Base-by-base conservation (phyloP, 2,888 invertebrate species). In the Oscheius sp. region DNA sequence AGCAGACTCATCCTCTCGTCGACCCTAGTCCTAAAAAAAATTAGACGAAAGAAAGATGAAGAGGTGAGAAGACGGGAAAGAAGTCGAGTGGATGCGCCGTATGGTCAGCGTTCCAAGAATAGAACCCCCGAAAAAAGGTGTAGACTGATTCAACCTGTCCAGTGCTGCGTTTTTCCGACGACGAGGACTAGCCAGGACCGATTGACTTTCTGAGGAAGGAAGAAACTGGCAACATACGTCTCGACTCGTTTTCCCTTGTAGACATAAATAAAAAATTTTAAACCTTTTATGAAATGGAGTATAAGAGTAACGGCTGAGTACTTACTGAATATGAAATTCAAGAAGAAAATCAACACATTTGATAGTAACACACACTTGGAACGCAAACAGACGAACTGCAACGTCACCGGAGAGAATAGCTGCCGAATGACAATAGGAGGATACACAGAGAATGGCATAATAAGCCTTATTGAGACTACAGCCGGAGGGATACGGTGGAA, bases 1-100 rank as follows among this genome's bases (percentile, higher is more conserved):
- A 80, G 70, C 76, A 80, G 78, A 22, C 51, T 67, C 49, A 38
- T 62, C 50, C 17, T 41, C 41, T n/a, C 44, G 41, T 24, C 14
- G n/a, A 20, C 33, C 22, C 8, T 8, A 41, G 17, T 20, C 30
- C 17, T 2, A 14, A 24, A 50, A 59, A 38, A 59, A 49, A 38
- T 61, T 20, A 50, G 24, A 50, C 14, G 41, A 61, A 41, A 24
- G 20, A 36, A 20, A 54, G 32, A 32, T 5, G 12, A 24, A 49
- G 20, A n/a, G 49, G 24, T 14, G 24, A 17, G 24, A 24, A 4
- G 49, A 20, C 22, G 14, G 49, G 24, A 14, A 17, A 14, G 24
- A 24, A 49, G 20, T 22, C 26, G 45, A 49, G 32, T n/a, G 44
- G 59, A 57, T 45, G 44, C 24, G 41, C 2, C 54, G 44, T 57